Conservation (phyloP, 2,797 vertebrate species). For the Triplophysa yarkandensis region DNA sequence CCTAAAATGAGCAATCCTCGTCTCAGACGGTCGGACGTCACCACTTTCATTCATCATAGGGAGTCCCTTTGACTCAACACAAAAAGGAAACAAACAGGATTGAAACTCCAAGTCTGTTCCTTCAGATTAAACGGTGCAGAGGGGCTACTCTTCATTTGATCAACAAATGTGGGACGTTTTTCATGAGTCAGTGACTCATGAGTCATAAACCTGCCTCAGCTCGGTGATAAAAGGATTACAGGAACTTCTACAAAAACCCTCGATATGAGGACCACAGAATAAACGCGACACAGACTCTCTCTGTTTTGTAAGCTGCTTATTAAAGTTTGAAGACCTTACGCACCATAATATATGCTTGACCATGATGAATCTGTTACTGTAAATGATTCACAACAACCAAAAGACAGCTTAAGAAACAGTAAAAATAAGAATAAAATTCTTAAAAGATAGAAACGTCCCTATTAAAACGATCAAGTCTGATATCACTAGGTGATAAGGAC, state of each 20-base stretch:
- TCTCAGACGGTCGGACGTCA: conserved; percentile 3
- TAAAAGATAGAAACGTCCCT: too few species aligned
- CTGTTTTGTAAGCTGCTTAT: not conserved
- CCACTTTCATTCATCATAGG: conserved; percentile 15
- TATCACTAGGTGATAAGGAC: too few species aligned
- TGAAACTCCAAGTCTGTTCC: not conserved
- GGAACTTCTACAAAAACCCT: conserved; percentile 40
- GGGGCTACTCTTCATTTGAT: not conserved
- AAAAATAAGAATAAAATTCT: too few species aligned
- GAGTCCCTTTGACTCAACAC: not conserved
- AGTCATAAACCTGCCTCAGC: conserved; percentile 47
- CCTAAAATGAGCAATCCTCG: conserved; percentile 3
- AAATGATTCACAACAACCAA: too few species aligned
- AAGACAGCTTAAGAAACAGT: too few species aligned
- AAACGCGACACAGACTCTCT: not conserved
- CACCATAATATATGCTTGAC: not conserved
- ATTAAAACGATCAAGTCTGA: too few species aligned
- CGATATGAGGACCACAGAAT: not conserved
- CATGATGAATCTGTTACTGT: not conserved
- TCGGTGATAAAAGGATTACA: conserved; percentile 55
- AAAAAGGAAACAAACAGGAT: not conserved
- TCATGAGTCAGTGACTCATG: conserved; percentile 32
- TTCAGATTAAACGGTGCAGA: not conserved
- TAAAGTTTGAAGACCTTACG: not conserved
- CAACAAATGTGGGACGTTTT: conserved; percentile 24